These are phyloP conservation scores for Cichladusa arquata DNA, from an alignment of 2,113 vertebrate genomes.

Conservation along the genomic window DNA sequence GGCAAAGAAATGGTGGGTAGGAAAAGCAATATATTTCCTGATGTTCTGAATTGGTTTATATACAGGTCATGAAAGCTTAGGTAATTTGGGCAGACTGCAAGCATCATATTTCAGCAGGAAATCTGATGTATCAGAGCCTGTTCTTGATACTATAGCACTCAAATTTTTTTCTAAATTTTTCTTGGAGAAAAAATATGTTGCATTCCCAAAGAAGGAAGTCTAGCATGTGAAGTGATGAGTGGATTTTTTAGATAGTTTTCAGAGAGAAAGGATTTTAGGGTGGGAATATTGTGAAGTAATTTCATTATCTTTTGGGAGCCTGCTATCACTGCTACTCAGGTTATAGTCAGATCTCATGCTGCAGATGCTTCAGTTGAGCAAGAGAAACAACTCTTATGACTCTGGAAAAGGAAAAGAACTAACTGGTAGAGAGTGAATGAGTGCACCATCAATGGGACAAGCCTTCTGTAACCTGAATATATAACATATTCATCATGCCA, in stretches of 20 bases:
- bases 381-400: not conserved
- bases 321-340: not conserved
- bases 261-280: not conserved
- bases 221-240: not conserved
- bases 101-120: not conserved
- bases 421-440: not conserved
- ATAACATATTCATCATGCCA: not conserved
- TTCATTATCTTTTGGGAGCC: not conserved
- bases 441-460: not conserved
- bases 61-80: not conserved
- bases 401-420: not conserved
- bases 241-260: not conserved
- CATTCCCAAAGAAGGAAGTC: not conserved
- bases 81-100: not conserved
- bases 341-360: not conserved
- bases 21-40: not conserved
- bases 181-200: not conserved
- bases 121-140: not conserved
- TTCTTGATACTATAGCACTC: not conserved
- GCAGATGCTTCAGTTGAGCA: not conserved
- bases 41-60: not conserved
- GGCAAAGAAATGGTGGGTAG: not conserved
- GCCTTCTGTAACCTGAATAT: not conserved
- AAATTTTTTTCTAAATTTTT: not conserved
- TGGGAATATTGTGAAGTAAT: not conserved